Base-by-base conservation (phyloP, 2,113 vertebrate genomes). In the Vicugna pacos region DNA sequence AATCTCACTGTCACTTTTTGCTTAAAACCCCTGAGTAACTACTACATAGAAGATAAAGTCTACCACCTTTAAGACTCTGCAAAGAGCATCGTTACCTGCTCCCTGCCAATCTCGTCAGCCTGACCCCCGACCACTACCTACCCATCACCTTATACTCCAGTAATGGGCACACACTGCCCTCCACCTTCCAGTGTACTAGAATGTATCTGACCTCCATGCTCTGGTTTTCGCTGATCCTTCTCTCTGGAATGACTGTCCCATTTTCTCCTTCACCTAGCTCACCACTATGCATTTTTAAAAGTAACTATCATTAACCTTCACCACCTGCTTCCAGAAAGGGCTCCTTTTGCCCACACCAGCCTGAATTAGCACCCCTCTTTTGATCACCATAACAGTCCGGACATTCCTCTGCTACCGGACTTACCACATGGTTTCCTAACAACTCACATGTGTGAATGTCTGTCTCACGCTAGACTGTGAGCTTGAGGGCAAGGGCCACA, bases 201-300 rank as follows among this genome's bases (percentile, higher is more conserved):
- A 35, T 13, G 26, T 16, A 11, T n/a, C 58, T 56, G 16, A 32
- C 42, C 42, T 60, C 50, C 30, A 28, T 2, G 56, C 24, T 42
- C 75, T 50, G 19, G 19, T 13, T 76, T 82, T 91, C 77, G 22
- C 16, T 75, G 50, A 56, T 56, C 46, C 54, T 56, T 93, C 35
- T 70, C 60, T 82, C 73, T 86, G n/a, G 22, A 87, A 86, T 42
- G 58, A 24, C 32, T 20, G 5, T 20, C 8, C 8, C 82, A 38
- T 73, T 15, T 52, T 70, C 38, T 81, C 22, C 70, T 92, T 84
- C 48, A 89, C 24, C 62, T 83, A 83, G 60, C 26, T 69, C 72
- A 69, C 12, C 24, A 26, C 16, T 82, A 60, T 24, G 6, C 54
- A 79, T 84, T 81, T 81, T 81, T 38, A 32, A 82, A 72, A 77